These are phyloP conservation scores for Chironomus tepperi DNA, from an alignment of 1,140 invertebrate species.

Conservation along the genomic window DNA sequence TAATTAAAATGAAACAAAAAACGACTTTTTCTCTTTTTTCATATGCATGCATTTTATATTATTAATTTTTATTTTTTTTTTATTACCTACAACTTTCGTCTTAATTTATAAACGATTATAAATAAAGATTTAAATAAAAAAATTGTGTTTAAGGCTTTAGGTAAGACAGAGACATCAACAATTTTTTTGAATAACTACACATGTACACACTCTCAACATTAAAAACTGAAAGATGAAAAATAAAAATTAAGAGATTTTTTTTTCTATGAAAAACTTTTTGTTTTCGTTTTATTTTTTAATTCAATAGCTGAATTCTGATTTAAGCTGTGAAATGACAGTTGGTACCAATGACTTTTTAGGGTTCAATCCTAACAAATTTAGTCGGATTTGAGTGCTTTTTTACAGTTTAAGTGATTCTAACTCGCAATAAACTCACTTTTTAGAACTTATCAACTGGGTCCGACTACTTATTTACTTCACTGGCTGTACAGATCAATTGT, in stretches of 20 bases:
- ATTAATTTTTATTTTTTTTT: not conserved
- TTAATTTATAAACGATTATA: not conserved
- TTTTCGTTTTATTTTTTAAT: not conserved
- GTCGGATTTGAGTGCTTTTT: not conserved
- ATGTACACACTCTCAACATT: not conserved
- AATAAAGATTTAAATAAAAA: not conserved
- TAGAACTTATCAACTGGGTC: not conserved
- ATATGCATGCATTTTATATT: not conserved
- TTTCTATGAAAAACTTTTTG: constrained; percentile 10
- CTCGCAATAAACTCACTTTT: too few species aligned
- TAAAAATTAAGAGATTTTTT: not conserved
- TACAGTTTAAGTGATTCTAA: too few species aligned
- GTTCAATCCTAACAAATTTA: too few species aligned
- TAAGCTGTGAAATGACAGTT: too few species aligned
- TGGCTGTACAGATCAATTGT: too few species aligned
- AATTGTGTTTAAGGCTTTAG: constrained; percentile 21
- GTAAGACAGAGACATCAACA: constrained; percentile 12
- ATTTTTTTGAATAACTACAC: not conserved
- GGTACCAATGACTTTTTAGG: too few species aligned
- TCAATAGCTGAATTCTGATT: too few species aligned
- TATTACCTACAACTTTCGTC: too few species aligned
- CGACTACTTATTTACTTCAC: too few species aligned
- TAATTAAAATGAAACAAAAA: not conserved
- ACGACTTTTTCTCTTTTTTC: not conserved
- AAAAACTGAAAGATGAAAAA: not conserved